phyloP scores from a whole-genome alignment of 1,140 invertebrate genomes.

The Atta texana region DNA sequence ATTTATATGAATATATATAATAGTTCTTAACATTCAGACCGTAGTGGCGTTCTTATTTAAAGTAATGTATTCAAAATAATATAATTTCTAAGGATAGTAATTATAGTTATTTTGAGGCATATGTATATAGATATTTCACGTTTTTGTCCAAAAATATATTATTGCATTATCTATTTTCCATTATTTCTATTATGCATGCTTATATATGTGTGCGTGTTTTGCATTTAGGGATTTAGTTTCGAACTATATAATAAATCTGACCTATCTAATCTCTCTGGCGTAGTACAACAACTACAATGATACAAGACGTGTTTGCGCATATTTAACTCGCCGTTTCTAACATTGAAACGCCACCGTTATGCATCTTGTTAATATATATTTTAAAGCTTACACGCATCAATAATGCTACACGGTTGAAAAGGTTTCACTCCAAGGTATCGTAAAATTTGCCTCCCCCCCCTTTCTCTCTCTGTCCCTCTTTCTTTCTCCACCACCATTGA shows the following conservation, averaged over 20 bases:
- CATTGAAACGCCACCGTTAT: background rate
- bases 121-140: background rate
- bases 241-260: constrained; percentile 44
- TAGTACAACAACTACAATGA: constrained; percentile 9
- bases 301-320: constrained; percentile 9
- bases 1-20: too few species aligned
- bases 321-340: constrained; percentile 36
- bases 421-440: constrained; percentile 52
- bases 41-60: too few species aligned
- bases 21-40: too few species aligned
- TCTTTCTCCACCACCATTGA: constrained; percentile 5
- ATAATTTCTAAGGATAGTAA: background rate
- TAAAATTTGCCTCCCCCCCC: constrained; percentile 11
- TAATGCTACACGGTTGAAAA: constrained; percentile 41
- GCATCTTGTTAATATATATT: constrained; percentile 32
- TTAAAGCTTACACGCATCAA: constrained; percentile 44
- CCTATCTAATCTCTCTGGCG: constrained; percentile 36
- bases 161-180: background rate
- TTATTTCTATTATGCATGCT: background rate
- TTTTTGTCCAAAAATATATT: background rate
- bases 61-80: background rate
- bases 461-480: background rate
- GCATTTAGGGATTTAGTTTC: constrained; percentile 18
- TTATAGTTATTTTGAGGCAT: background rate
- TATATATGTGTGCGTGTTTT: background rate